Conservation (phyloP, 2,113 vertebrate genomes). For the Sander lucioperca region DNA sequence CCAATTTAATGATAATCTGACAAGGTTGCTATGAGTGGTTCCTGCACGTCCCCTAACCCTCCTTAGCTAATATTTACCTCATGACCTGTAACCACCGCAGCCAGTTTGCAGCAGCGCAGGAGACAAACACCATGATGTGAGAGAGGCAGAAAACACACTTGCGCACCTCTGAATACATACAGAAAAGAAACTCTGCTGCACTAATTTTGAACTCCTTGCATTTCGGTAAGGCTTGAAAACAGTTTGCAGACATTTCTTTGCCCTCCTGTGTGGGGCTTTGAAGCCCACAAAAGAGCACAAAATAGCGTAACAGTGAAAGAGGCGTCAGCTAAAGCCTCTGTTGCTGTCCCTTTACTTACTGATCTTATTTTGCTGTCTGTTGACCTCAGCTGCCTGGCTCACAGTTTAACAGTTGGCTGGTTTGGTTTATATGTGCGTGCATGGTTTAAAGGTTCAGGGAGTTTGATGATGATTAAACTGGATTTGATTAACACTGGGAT, state of each 20-base stretch:
- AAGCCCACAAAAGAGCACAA: slow-evolving; percentile 42
- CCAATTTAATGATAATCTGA: slow-evolving; percentile 79
- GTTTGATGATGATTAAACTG: slow-evolving; percentile 62
- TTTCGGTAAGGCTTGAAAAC: slow-evolving; percentile 50
- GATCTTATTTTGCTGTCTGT: slow-evolving; percentile 47
- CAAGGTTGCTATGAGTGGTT: slow-evolving; percentile 65
- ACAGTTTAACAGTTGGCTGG: slow-evolving; percentile 62
- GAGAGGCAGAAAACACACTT: slow-evolving; percentile 39
- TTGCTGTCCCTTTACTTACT: slow-evolving; percentile 48
- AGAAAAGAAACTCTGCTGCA: slow-evolving; percentile 47
- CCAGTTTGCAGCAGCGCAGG: slow-evolving; percentile 65
- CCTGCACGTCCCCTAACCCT: slow-evolving; percentile 68
- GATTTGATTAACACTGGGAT: slow-evolving; percentile 64
- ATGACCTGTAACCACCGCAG: slow-evolving; percentile 66
- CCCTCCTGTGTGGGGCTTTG: slow-evolving; percentile 8
- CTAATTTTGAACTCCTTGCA: slow-evolving; percentile 53
- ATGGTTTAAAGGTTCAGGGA: slow-evolving; percentile 48
- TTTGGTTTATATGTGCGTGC: slow-evolving; percentile 50
- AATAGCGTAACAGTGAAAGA: slow-evolving; percentile 19
- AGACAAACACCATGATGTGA: slow-evolving; percentile 69
- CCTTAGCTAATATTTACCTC: slow-evolving; percentile 80
- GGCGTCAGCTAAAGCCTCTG: slow-evolving; percentile 33
- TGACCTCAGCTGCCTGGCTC: slow-evolving; percentile 62
- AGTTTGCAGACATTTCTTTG: slow-evolving; percentile 51
- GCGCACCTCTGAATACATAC: slow-evolving; percentile 56